phyloP scores from a whole-genome alignment of 2,888 invertebrate species.

The Yponomeuta cagnagella region DNA sequence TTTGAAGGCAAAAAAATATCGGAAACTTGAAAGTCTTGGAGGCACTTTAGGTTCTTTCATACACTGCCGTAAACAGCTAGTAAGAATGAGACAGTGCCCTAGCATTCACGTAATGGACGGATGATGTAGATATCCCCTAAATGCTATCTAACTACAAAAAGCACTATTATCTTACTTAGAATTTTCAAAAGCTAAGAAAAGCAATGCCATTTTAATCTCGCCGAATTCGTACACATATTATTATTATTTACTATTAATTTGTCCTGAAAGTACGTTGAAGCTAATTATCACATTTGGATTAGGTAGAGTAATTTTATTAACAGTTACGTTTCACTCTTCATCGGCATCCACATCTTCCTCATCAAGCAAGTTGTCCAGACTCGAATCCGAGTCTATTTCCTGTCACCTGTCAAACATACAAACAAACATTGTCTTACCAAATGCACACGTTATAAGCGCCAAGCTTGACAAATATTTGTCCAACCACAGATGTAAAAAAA shows the following conservation, averaged over 20 bases:
- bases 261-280: neutral
- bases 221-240: neutral
- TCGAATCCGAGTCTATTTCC: conserved; percentile 71
- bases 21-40: too few relatives aligned
- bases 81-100: neutral
- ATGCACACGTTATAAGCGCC: too few relatives aligned
- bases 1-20: too few relatives aligned
- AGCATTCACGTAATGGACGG: conserved; percentile 31
- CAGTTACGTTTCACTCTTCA: conserved; percentile 35
- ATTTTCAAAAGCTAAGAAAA: conserved; percentile 12
- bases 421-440: neutral
- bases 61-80: neutral
- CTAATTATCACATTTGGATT: neutral
- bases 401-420: conserved; percentile 57
- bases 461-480: too few relatives aligned
- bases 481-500: too few relatives aligned
- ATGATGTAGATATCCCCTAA: conserved; percentile 19
- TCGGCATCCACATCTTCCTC: conserved; percentile 55
- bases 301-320: neutral
- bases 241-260: neutral
- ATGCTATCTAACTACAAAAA: conserved; percentile 10
- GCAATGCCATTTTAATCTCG: neutral
- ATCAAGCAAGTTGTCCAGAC: conserved; percentile 68
- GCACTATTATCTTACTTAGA: conserved; percentile 11
- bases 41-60: neutral